Conservation (phyloP, 2,113 vertebrate genomes). For the Rhabdornis inornatus region DNA sequence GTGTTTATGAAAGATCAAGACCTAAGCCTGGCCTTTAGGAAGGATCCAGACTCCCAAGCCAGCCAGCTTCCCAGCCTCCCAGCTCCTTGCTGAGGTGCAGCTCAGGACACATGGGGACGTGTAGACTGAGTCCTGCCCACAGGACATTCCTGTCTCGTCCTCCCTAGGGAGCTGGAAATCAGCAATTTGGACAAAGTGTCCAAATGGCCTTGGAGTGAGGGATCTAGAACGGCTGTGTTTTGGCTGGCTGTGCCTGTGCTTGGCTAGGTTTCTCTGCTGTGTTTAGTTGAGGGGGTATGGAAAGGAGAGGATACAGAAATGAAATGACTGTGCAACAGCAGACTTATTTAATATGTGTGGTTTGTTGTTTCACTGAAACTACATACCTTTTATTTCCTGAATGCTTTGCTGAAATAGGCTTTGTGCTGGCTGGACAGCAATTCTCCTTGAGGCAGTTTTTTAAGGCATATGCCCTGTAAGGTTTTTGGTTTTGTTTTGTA, state of each 20-base stretch:
- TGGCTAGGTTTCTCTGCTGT: neutral
- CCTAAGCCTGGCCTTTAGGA: neutral
- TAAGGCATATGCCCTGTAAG: fast-evolving
- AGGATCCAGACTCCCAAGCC: neutral
- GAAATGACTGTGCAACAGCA: neutral
- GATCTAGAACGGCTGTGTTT: neutral
- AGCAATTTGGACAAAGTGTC: neutral
- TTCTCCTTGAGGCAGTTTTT: neutral
- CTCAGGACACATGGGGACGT: fast-evolving
- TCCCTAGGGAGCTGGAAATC: neutral
- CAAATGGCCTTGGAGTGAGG: neutral
- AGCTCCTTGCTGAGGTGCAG: neutral
- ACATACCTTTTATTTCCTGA: neutral
- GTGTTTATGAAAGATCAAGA: neutral
- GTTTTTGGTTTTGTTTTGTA: neutral
- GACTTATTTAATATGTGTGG: neutral
- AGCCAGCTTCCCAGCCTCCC: neutral
- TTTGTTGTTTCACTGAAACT: neutral
- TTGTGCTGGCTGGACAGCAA: fast-evolving
- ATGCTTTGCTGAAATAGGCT: neutral
- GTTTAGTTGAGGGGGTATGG: neutral
- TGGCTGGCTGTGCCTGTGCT: neutral
- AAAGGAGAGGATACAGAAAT: neutral
- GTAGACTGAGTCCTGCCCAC: neutral
- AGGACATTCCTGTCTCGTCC: neutral